These are phyloP conservation scores for Baronia brevicornis DNA, from an alignment of 2,888 invertebrate genomes.

Conservation along the genomic window DNA sequence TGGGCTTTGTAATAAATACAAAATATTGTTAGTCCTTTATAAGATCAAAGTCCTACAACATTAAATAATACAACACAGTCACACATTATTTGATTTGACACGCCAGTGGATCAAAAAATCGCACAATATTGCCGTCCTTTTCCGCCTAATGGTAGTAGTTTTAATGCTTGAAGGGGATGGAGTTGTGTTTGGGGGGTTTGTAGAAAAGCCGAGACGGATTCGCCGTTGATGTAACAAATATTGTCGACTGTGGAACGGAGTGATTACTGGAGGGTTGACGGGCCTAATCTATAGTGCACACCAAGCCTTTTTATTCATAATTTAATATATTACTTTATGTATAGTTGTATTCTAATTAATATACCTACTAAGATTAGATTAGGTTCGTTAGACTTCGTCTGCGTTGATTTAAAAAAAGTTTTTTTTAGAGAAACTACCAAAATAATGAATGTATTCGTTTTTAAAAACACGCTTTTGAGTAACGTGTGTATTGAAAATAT, in stretches of 20 bases:
- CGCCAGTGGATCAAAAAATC: conserved; percentile 12
- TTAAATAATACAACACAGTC: conserved; percentile 13
- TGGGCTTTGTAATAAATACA: too few species aligned
- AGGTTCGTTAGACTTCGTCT: too few species aligned
- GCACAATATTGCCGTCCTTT: conserved; percentile 10
- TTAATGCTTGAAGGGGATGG: conserved; percentile 7
- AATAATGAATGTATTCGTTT: too few species aligned
- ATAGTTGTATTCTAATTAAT: conserved; percentile 1
- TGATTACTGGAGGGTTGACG: conserved; percentile 18
- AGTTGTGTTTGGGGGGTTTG: conserved; percentile 4
- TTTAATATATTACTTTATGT: neutral
- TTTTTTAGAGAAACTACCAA: too few species aligned
- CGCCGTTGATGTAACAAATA: conserved; percentile 18
- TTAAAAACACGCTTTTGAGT: too few species aligned
- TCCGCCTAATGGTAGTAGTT: conserved; percentile 6
- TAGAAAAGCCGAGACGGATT: conserved; percentile 2
- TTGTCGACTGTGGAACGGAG: conserved; percentile 18
- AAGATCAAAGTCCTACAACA: conserved; percentile 2
- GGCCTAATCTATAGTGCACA: conserved; percentile 12
- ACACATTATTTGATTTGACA: conserved; percentile 11
- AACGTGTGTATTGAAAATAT: too few species aligned
- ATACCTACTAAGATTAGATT: neutral
- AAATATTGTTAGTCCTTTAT: too few species aligned
- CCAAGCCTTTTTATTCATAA: neutral
- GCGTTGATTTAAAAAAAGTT: too few species aligned